phyloP scores from a whole-genome alignment of 2,113 vertebrate genomes.

The Colius striatus region DNA sequence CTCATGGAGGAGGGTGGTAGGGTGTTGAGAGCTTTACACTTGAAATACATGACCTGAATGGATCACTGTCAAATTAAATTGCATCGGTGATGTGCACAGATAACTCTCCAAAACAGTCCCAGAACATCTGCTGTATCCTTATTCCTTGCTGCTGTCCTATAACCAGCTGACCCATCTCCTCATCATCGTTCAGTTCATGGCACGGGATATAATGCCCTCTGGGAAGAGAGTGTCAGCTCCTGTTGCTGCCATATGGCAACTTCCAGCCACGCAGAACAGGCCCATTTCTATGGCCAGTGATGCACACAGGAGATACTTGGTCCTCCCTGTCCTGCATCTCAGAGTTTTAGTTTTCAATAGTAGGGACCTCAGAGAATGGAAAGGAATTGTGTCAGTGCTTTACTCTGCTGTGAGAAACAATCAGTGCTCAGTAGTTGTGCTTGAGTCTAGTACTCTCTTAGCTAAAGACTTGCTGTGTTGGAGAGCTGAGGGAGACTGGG shows the following conservation, averaged over 20 bases:
- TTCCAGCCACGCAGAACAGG: background rate
- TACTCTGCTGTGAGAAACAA: background rate
- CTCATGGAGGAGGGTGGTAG: background rate
- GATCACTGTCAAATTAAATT: background rate
- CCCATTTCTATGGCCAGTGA: background rate
- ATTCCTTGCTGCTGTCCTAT: background rate
- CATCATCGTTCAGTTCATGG: rapidly evolving
- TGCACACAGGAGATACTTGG: background rate
- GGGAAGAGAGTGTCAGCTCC: background rate
- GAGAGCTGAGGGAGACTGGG: background rate
- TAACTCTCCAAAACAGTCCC: background rate
- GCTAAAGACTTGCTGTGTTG: too few species aligned
- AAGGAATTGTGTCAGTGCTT: background rate
- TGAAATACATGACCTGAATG: background rate
- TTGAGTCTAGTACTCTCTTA: background rate
- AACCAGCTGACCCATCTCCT: background rate
- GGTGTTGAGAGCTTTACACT: background rate
- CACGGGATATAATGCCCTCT: background rate
- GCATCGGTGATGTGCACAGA: background rate
- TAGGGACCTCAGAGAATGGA: background rate
- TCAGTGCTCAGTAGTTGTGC: background rate
- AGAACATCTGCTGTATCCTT: background rate
- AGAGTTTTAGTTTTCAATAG: background rate
- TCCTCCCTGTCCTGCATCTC: background rate
- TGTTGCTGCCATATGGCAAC: background rate